A percentile compares a stretch with the other conserved stretches of the same genome.
These are phyloP conservation scores for Hypotaenidia okinawae DNA, from an alignment of 2,797 vertebrate genomes.

Conservation along the genomic window DNA sequence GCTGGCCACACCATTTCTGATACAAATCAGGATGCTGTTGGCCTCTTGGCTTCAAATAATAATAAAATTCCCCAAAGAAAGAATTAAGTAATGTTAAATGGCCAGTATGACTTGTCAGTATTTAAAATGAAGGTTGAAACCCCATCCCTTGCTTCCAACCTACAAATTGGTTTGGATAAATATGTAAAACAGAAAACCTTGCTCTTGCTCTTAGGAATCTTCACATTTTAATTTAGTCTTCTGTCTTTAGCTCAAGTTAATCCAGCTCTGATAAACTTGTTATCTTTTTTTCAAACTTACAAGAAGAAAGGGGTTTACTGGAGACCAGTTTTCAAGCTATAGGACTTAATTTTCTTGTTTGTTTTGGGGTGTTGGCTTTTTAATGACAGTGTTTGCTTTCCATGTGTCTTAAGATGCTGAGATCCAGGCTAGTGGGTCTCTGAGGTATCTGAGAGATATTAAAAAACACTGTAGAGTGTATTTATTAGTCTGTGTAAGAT, in stretches of 20 bases:
- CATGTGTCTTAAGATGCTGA: neutral
- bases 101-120: neutral
- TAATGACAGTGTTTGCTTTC: neutral
- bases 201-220: neutral
- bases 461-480: neutral
- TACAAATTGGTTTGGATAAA: neutral
- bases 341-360: neutral
- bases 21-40: too few relatives aligned
- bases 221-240: neutral
- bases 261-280: neutral
- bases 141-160: neutral
- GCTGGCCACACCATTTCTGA: too few relatives aligned
- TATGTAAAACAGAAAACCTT: neutral
- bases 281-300: neutral
- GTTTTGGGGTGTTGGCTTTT: neutral
- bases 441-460: neutral
- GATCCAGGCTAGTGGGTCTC: neutral
- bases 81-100: neutral
- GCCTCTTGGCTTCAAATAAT: neutral
- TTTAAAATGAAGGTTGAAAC: neutral
- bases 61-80: too few relatives aligned
- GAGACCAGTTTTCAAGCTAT: neutral
- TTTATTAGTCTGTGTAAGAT: slow-evolving; percentile 2
- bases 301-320: neutral
- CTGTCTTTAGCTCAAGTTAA: neutral